Evolutionary conservation across 1,140 invertebrate species (phyloP), one percentile per base, ranked within the genome.

Genomic region (Cydia strobilella): DNA sequence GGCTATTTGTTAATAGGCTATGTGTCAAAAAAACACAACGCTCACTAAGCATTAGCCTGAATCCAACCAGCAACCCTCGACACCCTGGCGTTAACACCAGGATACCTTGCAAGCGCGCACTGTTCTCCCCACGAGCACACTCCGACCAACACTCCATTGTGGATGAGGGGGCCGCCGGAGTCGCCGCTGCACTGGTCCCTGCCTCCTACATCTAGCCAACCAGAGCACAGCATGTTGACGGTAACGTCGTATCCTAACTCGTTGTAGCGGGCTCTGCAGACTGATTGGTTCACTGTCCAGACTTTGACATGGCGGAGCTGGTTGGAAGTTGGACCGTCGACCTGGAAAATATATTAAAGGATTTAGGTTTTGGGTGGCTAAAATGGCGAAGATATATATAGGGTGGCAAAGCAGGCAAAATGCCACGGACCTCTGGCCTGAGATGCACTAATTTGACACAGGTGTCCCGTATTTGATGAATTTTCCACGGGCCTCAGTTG

Each of bases 111-210:
- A 94, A 79, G 75, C n/a, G 83, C 94, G 79, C 94, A 95, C 15
- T 90, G 83, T 1, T 93, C 86, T 1, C 90, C 91, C 91, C 93
- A 95, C 10, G 93, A 94, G 0, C 94, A 92, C n/a, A 95, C 86
- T 15, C 94, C 94, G 6, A 88, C 84, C 45, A 85, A 78, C 12
- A 78, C 75, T 27, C 66, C 65, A 5, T 81, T 76, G 62, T 80
- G 75, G 1, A 79, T 13, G 18, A 81, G 74, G 13, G 75, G 77
- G 20, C 75, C 76, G 3, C 81, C 81, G 35, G 31, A 71, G 79
- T 82, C 79, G 10, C 73, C 54, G 12, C 20, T 18, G 74, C 81
- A 82, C 48, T 72, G 65, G 73, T 78, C 81, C 3, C 69, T 73
- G 20, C 77, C 77, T 13, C 77, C 74, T 1, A 79, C 75, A 13